Percentiles rank a stretch among this genome's conserved stretches.
These are phyloP conservation scores for Drosophila obscura DNA, from an alignment of 1,140 invertebrate species.

Conservation along the genomic window DNA sequence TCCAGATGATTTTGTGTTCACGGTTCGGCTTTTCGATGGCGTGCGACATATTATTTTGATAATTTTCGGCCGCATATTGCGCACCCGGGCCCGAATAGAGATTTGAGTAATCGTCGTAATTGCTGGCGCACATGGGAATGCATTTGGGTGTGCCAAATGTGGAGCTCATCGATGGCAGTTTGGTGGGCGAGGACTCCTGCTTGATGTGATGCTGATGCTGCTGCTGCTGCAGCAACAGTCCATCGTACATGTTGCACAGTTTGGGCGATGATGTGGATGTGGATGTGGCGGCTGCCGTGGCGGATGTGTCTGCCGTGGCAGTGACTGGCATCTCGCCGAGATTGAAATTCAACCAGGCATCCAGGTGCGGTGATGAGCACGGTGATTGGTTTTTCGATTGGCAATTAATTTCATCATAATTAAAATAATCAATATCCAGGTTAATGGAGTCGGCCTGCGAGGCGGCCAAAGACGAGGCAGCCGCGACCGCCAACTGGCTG, in stretches of 20 bases:
- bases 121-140: constrained; percentile 57
- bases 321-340: constrained; percentile 56
- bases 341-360: constrained; percentile 80
- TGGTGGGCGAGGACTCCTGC: constrained; percentile 40
- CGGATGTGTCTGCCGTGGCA: constrained; percentile 1
- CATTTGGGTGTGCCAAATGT: constrained; percentile 81
- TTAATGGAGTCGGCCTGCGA: constrained; percentile 49
- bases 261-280: constrained; percentile 49
- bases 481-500: constrained; percentile 21
- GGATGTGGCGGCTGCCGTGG: constrained; percentile 2
- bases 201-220: constrained; percentile 38
- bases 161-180: constrained; percentile 77
- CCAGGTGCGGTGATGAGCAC: constrained; percentile 82
- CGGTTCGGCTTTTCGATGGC: constrained; percentile 72
- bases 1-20: constrained; percentile 81
- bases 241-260: constrained; percentile 61
- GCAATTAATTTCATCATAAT: constrained; percentile 84
- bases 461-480: not conserved
- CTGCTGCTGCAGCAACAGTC: constrained; percentile 1
- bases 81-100: constrained; percentile 39
- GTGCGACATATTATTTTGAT: constrained; percentile 66
- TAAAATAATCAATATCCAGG: constrained; percentile 82
- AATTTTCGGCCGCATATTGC: constrained; percentile 60
- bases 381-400: constrained; percentile 84
- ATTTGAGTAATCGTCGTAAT: constrained; percentile 64